Evolutionary conservation across 2,888 invertebrate species (phyloP), one percentile per base, ranked within the genome.

Genomic region (Brachypalpus laphriformis): DNA sequence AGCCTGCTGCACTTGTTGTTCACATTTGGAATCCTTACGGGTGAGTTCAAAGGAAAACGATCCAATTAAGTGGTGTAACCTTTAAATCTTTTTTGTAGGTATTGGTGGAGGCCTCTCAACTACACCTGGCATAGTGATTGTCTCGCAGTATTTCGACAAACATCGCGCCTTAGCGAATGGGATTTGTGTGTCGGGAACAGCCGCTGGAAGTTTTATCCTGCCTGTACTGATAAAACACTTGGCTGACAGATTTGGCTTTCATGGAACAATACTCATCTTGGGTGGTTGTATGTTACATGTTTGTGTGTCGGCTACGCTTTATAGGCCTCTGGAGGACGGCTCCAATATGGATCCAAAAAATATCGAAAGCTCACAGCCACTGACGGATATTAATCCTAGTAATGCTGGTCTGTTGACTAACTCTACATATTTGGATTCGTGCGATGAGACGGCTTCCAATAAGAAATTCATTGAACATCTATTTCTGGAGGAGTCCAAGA

Each of bases 101-200:
- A 95, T 96, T 72, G 96, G 96, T 0, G 96, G 96, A 0, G 96
- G 96, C 0, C 92, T 96, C 0, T 96, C 96, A 0, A 96, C 96
- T 0, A 96, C 96, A 0, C 96, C 96, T 0, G 96, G 96, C 0
- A 96, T 96, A 65, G 95, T 96, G 6, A 95, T 96, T 80, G 96
- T 96, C 0, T 96, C 96, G 0, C 95, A 95, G 87, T 96, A 96
- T 89, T 96, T 96, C 88, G 95, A 96, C 88, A 96, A 95, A 89
- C 95, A 96, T 91, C 94, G 96, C 63, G 96, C 96, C 0, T 89
- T 96, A 82, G 96, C 96, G 0, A 96, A 96, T 89, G 96, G 96
- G 0, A 95, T 96, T 87, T 96, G 96, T 89, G 96, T 96, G 78
- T 96, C 96, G 49, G 96, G 96, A 83, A 96, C 96, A 3, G 96